These are phyloP conservation scores for Columbina picui DNA, from an alignment of 2,113 vertebrate species.

Conservation along the genomic window DNA sequence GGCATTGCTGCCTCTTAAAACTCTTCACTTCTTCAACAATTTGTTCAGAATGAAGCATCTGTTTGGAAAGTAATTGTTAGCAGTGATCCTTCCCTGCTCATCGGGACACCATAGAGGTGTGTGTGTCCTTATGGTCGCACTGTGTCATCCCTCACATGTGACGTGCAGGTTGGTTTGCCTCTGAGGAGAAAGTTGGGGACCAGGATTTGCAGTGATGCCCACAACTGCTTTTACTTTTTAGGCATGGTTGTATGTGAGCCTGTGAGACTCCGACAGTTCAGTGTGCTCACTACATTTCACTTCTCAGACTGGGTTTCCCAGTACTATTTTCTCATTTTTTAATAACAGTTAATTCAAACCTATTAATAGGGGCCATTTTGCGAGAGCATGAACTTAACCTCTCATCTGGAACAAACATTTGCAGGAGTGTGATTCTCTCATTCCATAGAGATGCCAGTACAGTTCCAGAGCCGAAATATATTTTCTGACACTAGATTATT, in stretches of 20 bases:
- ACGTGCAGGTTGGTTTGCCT: neutral
- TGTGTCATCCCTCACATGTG: neutral
- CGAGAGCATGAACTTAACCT: neutral
- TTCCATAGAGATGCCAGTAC: neutral
- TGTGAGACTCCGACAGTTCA: neutral
- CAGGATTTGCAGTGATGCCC: neutral
- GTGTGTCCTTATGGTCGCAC: accelerated
- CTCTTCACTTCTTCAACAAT: neutral
- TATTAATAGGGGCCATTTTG: neutral
- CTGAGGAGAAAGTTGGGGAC: neutral
- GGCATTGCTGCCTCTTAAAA: neutral
- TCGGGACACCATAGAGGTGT: neutral
- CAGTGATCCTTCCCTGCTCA: neutral
- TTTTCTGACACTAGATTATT: neutral
- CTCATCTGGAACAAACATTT: neutral
- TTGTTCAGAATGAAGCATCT: neutral
- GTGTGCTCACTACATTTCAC: accelerated
- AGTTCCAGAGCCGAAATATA: neutral
- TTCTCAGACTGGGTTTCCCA: neutral
- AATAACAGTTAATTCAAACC: neutral
- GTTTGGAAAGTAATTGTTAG: neutral
- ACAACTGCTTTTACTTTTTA: neutral
- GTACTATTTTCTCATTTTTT: neutral
- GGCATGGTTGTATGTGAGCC: neutral
- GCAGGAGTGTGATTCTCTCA: neutral